Evolutionary conservation across 37 sponge, comb jelly and placozoan species (phyloP).

Genomic region (Trichoplax adhaerens): DNA sequence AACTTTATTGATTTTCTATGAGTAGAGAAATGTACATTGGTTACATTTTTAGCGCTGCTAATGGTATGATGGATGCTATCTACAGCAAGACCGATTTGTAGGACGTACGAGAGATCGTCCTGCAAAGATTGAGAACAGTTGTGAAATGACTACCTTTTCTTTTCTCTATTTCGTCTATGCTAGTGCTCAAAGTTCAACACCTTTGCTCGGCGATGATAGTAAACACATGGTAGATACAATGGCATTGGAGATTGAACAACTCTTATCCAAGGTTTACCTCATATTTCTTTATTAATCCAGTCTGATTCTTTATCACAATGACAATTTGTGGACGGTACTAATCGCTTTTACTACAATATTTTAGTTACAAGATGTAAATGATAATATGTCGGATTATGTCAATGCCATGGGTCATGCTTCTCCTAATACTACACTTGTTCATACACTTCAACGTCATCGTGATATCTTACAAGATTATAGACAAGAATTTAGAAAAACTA

Average conservation of each 20-base stretch:
- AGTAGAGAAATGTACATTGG: too few relatives aligned
- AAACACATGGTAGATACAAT: conserved; percentile 82
- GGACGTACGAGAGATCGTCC: too few relatives aligned
- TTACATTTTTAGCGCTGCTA: too few relatives aligned
- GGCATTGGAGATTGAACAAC: conserved; percentile 67
- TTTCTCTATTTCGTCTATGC: too few relatives aligned
- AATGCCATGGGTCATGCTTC: conserved; percentile 4
- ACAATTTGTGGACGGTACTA: background rate
- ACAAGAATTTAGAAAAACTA: conserved; percentile 76
- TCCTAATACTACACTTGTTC: conserved; percentile 53
- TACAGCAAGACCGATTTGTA: too few relatives aligned
- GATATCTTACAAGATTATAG: conserved; percentile 89
- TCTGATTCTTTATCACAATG: conserved; percentile 1
- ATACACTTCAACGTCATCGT: conserved; percentile 86
- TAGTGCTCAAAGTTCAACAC: too few relatives aligned
- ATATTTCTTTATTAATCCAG: background rate
- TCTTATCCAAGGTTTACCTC: conserved; percentile 37
- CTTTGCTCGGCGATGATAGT: too few relatives aligned
- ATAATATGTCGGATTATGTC: conserved; percentile 15
- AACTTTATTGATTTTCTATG: too few relatives aligned
- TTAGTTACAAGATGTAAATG: conserved; percentile 20
- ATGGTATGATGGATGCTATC: too few relatives aligned
- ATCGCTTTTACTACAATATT: background rate
- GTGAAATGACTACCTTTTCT: too few relatives aligned
- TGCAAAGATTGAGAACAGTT: too few relatives aligned